phyloP scores from a whole-genome alignment of 1,140 invertebrate species.

The Philopotamus ludificatus region DNA sequence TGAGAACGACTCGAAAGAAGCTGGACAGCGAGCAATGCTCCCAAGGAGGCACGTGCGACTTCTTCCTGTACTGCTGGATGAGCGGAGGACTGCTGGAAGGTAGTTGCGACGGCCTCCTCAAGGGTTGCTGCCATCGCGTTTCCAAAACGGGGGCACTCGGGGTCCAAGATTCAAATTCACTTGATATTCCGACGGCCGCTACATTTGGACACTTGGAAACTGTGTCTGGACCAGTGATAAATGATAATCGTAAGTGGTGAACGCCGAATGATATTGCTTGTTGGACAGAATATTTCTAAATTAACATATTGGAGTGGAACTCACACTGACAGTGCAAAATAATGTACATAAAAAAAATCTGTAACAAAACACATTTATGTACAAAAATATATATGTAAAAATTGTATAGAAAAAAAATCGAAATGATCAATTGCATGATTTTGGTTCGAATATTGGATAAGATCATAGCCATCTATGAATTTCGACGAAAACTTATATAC shows the following conservation, averaged over 20 bases:
- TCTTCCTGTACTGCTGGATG: conserved; percentile 91
- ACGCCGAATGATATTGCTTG: not conserved
- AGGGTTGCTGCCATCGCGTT: conserved; percentile 82
- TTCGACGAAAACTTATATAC: too few species aligned
- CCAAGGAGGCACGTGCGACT: conserved; percentile 83
- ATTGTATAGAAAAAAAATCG: too few species aligned
- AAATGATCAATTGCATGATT: too few species aligned
- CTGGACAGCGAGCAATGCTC: conserved; percentile 56
- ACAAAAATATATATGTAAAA: not conserved
- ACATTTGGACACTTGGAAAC: conserved; percentile 33
- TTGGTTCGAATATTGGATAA: too few species aligned
- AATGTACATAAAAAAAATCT: conserved; percentile 5
- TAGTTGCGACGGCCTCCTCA: conserved; percentile 79
- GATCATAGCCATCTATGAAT: too few species aligned
- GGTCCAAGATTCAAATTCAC: conserved; percentile 55
- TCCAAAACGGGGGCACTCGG: conserved; percentile 70
- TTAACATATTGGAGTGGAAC: conserved; percentile 3
- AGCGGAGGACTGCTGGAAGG: conserved; percentile 83
- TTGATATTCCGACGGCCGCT: conserved; percentile 46
- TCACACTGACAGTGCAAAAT: not conserved
- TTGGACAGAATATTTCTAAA: not conserved
- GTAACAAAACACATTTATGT: not conserved
- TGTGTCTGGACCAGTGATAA: conserved; percentile 63
- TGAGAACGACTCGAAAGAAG: conserved; percentile 40
- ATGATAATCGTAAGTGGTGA: conserved; percentile 69